phyloP scores from a whole-genome alignment of 2,888 invertebrate genomes.

The Ochropleura plecta region DNA sequence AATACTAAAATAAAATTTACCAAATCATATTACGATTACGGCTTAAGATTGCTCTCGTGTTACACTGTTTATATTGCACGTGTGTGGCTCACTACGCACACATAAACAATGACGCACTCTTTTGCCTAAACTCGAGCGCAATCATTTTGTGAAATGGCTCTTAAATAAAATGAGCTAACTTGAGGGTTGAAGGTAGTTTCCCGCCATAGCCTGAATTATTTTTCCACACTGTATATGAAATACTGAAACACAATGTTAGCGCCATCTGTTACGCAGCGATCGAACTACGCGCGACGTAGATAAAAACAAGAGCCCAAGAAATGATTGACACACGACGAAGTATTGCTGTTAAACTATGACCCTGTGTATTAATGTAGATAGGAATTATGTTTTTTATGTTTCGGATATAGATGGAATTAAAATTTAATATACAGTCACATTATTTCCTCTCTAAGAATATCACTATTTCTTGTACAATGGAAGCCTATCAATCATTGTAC shows the following conservation, averaged over 20 bases:
- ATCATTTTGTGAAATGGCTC: too few species aligned
- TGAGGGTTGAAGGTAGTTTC: too few species aligned
- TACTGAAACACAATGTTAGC: slow-evolving; percentile 11
- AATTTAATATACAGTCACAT: background rate
- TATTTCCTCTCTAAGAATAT: background rate
- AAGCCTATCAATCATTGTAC: background rate
- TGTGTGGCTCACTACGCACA: too few species aligned
- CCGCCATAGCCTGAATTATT: too few species aligned
- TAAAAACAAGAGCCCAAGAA: background rate
- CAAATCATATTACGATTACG: too few species aligned
- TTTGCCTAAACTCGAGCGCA: too few species aligned
- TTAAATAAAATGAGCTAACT: too few species aligned
- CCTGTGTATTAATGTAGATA: background rate
- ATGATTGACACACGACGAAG: background rate
- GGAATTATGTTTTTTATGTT: background rate
- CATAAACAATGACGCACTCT: too few species aligned
- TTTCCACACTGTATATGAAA: too few species aligned
- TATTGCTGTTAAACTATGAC: background rate
- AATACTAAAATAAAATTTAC: too few species aligned
- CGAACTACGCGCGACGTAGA: slow-evolving; percentile 17
- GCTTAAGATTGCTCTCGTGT: too few species aligned
- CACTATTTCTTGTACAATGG: background rate
- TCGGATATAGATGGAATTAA: background rate
- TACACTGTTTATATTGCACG: too few species aligned
- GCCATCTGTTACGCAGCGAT: slow-evolving; percentile 43